Percentiles rank a stretch among this genome's conserved stretches.
These are phyloP conservation scores for Acanthaster planci DNA, from an alignment of 35 echinoderm and acorn worm genomes.

Conservation along the genomic window DNA sequence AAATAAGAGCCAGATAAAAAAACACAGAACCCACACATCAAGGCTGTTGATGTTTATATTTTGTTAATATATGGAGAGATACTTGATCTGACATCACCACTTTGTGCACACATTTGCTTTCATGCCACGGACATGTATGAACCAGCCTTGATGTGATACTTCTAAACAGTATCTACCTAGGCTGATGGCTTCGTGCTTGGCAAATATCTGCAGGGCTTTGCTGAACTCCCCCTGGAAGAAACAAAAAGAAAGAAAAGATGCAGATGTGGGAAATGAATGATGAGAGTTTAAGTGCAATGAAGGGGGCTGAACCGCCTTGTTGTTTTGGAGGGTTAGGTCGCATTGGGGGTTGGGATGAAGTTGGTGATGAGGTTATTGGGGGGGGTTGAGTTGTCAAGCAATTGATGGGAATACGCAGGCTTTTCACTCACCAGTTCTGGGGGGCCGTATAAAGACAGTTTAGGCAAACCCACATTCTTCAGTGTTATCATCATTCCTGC, in stretches of 20 bases:
- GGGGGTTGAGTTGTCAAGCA: too few relatives aligned
- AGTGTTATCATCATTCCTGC: slow-evolving; percentile 70
- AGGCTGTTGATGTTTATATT: too few relatives aligned
- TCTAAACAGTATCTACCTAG: slow-evolving; percentile 45
- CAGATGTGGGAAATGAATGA: background rate
- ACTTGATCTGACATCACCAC: too few relatives aligned
- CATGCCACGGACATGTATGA: too few relatives aligned
- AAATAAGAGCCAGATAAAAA: too few relatives aligned
- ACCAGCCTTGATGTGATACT: too few relatives aligned
- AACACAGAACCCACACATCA: too few relatives aligned
- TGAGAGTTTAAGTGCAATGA: background rate
- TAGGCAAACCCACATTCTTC: slow-evolving; percentile 61
- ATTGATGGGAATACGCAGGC: too few relatives aligned
- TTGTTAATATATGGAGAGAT: too few relatives aligned
- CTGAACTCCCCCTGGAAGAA: slow-evolving; percentile 67
- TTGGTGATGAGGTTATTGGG: too few relatives aligned
- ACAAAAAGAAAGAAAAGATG: background rate
- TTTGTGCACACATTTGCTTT: too few relatives aligned
- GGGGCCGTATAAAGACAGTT: slow-evolving; percentile 54
- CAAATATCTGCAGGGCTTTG: slow-evolving; percentile 83
- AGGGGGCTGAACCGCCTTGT: background rate
- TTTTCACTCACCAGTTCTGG: slow-evolving; percentile 52
- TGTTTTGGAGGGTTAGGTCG: background rate
- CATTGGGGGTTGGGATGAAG: too few relatives aligned
- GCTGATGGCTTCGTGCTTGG: slow-evolving; percentile 71